Evolutionary conservation across 2,888 invertebrate species (phyloP), one percentile per base, ranked within the genome.

Genomic region (Biston betularia): DNA sequence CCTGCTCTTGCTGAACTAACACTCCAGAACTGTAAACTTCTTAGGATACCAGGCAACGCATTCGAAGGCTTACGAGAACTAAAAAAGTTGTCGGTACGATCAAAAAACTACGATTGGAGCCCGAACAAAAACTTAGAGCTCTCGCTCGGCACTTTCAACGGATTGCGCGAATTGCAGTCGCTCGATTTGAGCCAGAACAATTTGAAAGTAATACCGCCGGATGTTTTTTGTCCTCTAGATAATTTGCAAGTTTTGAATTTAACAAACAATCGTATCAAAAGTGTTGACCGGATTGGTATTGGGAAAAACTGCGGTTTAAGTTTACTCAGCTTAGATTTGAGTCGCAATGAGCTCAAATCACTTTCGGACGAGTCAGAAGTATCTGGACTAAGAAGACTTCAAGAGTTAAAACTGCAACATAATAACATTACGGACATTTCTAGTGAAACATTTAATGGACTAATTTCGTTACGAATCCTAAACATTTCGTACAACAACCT

Each of bases 401-500:
- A 97, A 81, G 96, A 97, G 76, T 92, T 99, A 34, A 95, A 95
- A 77, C 91, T 98, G 73, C 96, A 97, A 85, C 95, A 97, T 84
- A 98, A 98, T 90, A 96, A 96, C 77, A 96, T 98, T 60, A 95
- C 95, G 68, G 96, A 97, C 71, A 95, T 98, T 75, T 96, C 96
- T 52, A 95, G 96, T 79, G 97, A 97, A 83, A 96, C 97, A 6
- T 95, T 98, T 78, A 95, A 96, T 75, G 97, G 97, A 54, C 94
- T 98, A 68, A 95, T 96, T 71, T 96, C 96, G 58, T 92, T 98
- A 80, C 95, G 97, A 76, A 95, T 97, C 68, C 93, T 99, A 73
- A 98, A 98, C 90, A 93, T 98, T 79, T 97, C 98, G 63, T 96
- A 97, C 88, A 99, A 99, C 89, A 95, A 96, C 78, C 92, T 99